Conservation (phyloP, 1,140 invertebrate species). For the Lasaia peninsularis region DNA sequence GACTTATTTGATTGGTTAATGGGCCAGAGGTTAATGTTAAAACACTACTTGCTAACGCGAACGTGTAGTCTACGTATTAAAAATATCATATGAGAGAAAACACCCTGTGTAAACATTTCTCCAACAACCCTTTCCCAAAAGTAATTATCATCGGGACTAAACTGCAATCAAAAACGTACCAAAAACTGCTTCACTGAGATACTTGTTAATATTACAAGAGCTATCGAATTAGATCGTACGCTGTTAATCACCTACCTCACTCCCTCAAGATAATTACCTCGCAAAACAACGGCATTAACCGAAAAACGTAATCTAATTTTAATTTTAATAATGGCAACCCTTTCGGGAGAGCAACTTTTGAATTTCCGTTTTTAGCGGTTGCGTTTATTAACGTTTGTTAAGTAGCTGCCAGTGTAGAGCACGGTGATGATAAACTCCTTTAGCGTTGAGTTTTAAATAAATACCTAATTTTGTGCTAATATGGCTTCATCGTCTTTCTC, state of each 20-base stretch:
- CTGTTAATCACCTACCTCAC: constrained; percentile 58
- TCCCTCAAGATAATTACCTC: constrained; percentile 61
- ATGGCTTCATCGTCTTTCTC: background rate
- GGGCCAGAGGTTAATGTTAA: too few relatives aligned
- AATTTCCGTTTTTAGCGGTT: constrained; percentile 50
- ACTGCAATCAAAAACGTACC: constrained; percentile 72
- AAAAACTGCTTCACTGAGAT: constrained; percentile 66
- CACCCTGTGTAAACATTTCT: constrained; percentile 34
- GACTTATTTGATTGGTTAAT: too few relatives aligned
- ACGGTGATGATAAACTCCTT: constrained; percentile 25
- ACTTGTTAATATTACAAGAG: constrained; percentile 66
- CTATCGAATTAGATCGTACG: constrained; percentile 64
- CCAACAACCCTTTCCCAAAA: constrained; percentile 64
- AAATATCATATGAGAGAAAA: too few relatives aligned
- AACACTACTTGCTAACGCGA: too few relatives aligned
- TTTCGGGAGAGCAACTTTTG: constrained; percentile 52
- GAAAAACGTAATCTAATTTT: constrained; percentile 72
- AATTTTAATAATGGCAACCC: constrained; percentile 68
- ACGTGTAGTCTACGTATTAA: too few relatives aligned
- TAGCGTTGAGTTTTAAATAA: constrained; percentile 11
- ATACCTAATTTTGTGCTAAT: background rate
- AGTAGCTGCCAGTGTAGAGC: constrained; percentile 26
- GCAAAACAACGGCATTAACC: constrained; percentile 60
- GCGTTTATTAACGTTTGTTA: constrained; percentile 40
- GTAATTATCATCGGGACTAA: constrained; percentile 70